Evolutionary conservation across 2,797 vertebrate species (phyloP).

Genomic region (Apogon talboti): DNA sequence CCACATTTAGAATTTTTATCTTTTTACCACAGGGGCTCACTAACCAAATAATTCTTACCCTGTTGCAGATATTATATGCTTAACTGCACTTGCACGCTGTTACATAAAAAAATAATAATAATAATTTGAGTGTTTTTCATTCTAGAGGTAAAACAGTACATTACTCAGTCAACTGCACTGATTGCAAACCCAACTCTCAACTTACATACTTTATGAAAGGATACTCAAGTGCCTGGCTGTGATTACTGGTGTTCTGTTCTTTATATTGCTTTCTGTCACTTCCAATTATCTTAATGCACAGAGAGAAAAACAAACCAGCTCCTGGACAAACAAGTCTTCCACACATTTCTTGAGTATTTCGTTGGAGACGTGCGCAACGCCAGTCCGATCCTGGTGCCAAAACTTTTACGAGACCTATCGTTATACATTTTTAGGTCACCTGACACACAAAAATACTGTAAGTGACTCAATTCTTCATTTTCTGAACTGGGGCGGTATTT

Average conservation of each 20-base stretch:
- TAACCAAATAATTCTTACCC: constrained; percentile 30
- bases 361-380: constrained; percentile 35
- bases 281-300: constrained; percentile 7
- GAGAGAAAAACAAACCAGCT: constrained; percentile 45
- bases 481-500: not conserved
- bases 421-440: constrained; percentile 19
- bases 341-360: constrained; percentile 37
- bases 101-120: not conserved
- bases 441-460: constrained; percentile 29
- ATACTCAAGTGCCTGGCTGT: constrained; percentile 76
- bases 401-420: constrained; percentile 31
- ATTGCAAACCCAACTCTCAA: constrained; percentile 24
- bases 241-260: constrained; percentile 47
- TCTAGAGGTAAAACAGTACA: constrained; percentile 4
- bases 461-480: constrained; percentile 11
- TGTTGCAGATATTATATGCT: constrained; percentile 16
- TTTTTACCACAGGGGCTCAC: constrained; percentile 18
- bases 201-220: constrained; percentile 51
- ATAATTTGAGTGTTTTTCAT: constrained; percentile 29
- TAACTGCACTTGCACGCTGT: constrained; percentile 20
- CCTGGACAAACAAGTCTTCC: constrained; percentile 63
- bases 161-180: constrained; percentile 1
- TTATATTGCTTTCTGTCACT: constrained; percentile 19
- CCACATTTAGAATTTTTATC: constrained; percentile 72
- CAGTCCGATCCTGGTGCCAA: constrained; percentile 51